Evolutionary conservation across 2,113 vertebrate species (phyloP), one percentile per base, ranked within the genome.

Genomic region (Pristiophorus japonicus): DNA sequence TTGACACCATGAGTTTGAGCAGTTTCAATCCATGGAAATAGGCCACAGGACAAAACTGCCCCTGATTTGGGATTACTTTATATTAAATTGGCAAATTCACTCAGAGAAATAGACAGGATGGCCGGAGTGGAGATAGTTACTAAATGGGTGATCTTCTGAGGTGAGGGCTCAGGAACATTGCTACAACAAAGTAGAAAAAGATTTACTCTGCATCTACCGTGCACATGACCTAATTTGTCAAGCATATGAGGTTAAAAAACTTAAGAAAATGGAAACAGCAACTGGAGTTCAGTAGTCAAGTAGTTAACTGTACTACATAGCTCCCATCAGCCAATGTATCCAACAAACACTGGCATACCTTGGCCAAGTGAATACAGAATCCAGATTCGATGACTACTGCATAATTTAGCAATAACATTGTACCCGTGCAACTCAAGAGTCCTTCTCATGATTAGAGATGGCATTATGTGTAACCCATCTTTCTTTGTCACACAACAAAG

Each of bases 401-500:
- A 97, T 98, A 98, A 98, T 98, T 94, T 98, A 97, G 98, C 97
- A 97, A 97, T 97, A 98, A 97, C 97, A 94, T 97, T 97, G 97
- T 97, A 97, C 97, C 95, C 97, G 97, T 97, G 97, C 98, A 97
- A 97, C 97, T 97, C 96, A 97, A 97, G 97, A 97, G 97, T 97
- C 96, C 97, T 97, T 98, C 97, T 97, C 97, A 97, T 96, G 97
- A 97, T 97, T 97, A 97, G 96, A 95, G 96, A 97, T 97, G 97
- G 97, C 96, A 97, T 97, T 97, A 97, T 97, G 97, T 97, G 98
- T 97, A 97, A 97, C 96, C 97, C 98, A 98, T 98, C 97, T 97
- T 97, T 97, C 97, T 98, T 98, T 98, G 97, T 98, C 97, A 97
- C 97, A 97, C 97, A 97, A 98, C 97, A 98, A 98, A 98, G 96